Base-by-base conservation (phyloP, 2,113 vertebrate species). In the Poecilia latipinna region DNA sequence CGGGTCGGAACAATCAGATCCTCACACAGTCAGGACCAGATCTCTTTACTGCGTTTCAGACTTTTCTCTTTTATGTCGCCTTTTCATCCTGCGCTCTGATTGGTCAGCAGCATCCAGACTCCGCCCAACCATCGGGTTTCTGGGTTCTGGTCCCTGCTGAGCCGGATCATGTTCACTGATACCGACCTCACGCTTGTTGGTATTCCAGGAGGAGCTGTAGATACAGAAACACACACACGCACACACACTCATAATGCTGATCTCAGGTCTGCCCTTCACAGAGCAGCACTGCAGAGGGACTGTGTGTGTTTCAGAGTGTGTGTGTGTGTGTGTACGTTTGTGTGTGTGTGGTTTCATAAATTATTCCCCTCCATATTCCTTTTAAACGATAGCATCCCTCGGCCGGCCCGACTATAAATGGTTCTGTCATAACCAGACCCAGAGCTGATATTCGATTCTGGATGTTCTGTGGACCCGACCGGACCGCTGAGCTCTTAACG, bases 361-460 rank as follows among this genome's bases (percentile, higher is more conserved):
- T 91, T 86, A 91, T 90, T 90, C 89, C 67, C 60, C 83, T 92
- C 88, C 82, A 88, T 92, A 86, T 88, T 92, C 88, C 90, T 90
- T 92, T 92, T 89, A 93, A 92, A 92, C 86, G 88, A 89, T 90
- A 92, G 90, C 88, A 72, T 89, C 88, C 88, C 86, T 65, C 76
- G 75, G 78, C 84, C 51, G 86, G 75, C 82, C 84, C 68, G 73
- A 54, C 88, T 92, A 92, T 94, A 93, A 93, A 94, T 89, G 90
- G 90, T 85, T 69, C 86, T 90, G 90, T 93, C 89, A 90, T 83
- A 73, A 69, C 77, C 28, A 60, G 62, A 79, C 72, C 68, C 31
- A 48, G 35, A 29, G 48, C 48, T 51, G 7, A 57, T 57, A 22
- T 24, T 3, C 1, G 19, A 19, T 51, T 7, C 51, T n/a, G 24